These are phyloP conservation scores for Siniperca obscura DNA, from an alignment of 2,797 vertebrate species.

Conservation along the genomic window DNA sequence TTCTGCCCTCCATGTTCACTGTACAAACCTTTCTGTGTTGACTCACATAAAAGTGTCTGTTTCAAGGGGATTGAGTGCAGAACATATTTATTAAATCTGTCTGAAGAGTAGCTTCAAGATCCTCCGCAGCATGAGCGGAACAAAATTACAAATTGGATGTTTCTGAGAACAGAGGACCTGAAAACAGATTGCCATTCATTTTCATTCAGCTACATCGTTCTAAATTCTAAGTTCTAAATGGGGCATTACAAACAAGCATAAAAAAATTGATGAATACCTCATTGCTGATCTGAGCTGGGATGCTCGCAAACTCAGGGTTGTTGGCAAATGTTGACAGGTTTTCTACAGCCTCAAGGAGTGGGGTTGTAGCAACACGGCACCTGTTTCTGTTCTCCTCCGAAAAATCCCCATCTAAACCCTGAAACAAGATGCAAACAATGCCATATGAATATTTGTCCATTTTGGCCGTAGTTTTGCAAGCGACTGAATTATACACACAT, in stretches of 20 bases:
- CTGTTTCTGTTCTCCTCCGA: slow-evolving; percentile 96
- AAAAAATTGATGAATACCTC: slow-evolving; percentile 85
- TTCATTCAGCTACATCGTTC: not conserved
- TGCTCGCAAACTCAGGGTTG: slow-evolving; percentile 97
- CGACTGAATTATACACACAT: slow-evolving; percentile 30
- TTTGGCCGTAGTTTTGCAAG: slow-evolving; percentile 2
- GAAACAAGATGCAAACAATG: slow-evolving; percentile 39
- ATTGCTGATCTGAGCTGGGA: slow-evolving; percentile 96
- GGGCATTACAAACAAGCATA: slow-evolving; percentile 35
- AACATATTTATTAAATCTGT: slow-evolving; percentile 54
- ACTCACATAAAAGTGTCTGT: slow-evolving; percentile 56
- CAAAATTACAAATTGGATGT: slow-evolving; percentile 34
- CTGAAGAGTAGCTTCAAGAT: slow-evolving; percentile 31
- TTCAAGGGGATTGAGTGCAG: slow-evolving; percentile 56
- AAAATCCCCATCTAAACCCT: slow-evolving; percentile 97
- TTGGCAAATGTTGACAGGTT: slow-evolving; percentile 96
- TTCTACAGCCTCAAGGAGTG: slow-evolving; percentile 96
- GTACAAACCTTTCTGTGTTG: slow-evolving; percentile 58
- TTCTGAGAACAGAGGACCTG: slow-evolving; percentile 20
- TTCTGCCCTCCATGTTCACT: slow-evolving; percentile 24
- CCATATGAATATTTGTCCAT: slow-evolving; percentile 29
- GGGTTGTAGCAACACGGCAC: slow-evolving; percentile 92
- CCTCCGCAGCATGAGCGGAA: slow-evolving; percentile 32
- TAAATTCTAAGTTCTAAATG: not conserved
- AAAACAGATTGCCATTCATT: slow-evolving; percentile 13